phyloP scores from a whole-genome alignment of 2,113 vertebrate species.

The Mesocricetus auratus region DNA sequence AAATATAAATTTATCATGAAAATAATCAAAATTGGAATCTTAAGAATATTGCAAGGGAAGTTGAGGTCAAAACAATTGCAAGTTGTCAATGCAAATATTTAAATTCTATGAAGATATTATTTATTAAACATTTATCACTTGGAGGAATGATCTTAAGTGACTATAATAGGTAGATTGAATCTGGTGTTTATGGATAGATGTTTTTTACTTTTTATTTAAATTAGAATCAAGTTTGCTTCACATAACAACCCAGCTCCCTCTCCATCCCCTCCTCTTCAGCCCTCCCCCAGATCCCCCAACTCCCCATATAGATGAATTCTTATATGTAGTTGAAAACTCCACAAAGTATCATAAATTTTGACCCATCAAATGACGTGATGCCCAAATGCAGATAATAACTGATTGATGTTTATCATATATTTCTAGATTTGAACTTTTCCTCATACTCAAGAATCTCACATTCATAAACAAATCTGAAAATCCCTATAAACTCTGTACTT shows the following conservation, averaged over 20 bases:
- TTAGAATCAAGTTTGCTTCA: too few relatives aligned
- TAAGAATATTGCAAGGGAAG: neutral
- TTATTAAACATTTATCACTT: neutral
- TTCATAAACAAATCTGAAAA: conserved; percentile 70
- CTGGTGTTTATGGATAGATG: neutral
- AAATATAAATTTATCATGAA: neutral
- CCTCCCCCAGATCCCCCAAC: too few relatives aligned
- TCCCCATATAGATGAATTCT: neutral
- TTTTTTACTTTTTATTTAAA: too few relatives aligned
- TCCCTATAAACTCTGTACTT: neutral
- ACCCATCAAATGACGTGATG: neutral
- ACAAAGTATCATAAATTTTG: neutral
- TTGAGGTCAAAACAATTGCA: neutral
- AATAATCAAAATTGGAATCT: neutral
- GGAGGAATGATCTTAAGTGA: neutral
- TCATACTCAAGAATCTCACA: conserved; percentile 48
- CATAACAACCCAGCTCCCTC: too few relatives aligned
- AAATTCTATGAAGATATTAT: neutral
- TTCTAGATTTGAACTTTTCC: conserved; percentile 45
- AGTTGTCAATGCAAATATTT: neutral
- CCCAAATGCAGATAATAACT: neutral
- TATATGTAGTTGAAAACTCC: neutral
- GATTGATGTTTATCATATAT: conserved; percentile 20
- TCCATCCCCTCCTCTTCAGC: too few relatives aligned
- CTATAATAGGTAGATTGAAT: neutral